phyloP scores from a whole-genome alignment of 2,888 invertebrate species.

The Ennomos quercinarius region DNA sequence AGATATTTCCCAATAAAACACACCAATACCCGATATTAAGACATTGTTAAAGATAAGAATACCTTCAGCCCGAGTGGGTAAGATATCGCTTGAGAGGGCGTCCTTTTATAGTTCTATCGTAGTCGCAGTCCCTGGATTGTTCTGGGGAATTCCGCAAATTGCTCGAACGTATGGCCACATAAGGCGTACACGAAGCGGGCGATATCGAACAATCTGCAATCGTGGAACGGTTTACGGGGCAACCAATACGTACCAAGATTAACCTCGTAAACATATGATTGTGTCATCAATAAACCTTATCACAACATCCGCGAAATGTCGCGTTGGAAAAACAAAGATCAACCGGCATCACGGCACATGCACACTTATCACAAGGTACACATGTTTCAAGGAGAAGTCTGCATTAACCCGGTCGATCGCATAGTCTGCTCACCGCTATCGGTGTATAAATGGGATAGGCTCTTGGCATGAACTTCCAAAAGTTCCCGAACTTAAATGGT shows the following conservation, averaged over 20 bases:
- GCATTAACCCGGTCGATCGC: slow-evolving; percentile 33
- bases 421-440: slow-evolving; percentile 30
- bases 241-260: too few relatives aligned
- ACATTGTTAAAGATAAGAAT: slow-evolving; percentile 47
- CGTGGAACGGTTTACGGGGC: neutral
- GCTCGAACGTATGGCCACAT: slow-evolving; percentile 14
- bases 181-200: neutral
- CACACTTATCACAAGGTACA: slow-evolving; percentile 10
- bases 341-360: neutral
- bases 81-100: slow-evolving; percentile 36
- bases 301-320: too few relatives aligned
- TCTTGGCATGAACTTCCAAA: slow-evolving; percentile 41
- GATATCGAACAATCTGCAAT: neutral
- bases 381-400: slow-evolving; percentile 20
- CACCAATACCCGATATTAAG: slow-evolving; percentile 44
- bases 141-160: slow-evolving; percentile 41
- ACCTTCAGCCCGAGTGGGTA: slow-evolving; percentile 29
- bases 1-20: slow-evolving; percentile 41
- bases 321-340: neutral
- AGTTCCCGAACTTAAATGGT: slow-evolving; percentile 38
- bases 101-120: slow-evolving; percentile 40
- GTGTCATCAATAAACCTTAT: neutral
- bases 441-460: slow-evolving; percentile 34
- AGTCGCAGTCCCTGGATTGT: slow-evolving; percentile 32
- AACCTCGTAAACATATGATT: neutral